phyloP scores from a whole-genome alignment of 2,888 invertebrate genomes.

The Timema podura region DNA sequence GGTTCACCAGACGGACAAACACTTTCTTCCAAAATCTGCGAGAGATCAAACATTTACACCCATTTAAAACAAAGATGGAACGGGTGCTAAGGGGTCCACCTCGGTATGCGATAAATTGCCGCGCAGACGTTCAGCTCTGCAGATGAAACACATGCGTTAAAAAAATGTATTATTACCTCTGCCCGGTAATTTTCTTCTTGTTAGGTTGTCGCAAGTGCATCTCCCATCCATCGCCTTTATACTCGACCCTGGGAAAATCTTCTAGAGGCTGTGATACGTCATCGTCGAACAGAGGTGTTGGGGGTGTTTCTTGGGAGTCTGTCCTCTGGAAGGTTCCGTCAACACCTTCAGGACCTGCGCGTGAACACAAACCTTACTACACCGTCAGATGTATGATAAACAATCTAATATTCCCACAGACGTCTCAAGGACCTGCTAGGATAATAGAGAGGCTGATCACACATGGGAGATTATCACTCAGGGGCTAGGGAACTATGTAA shows the following conservation, averaged over 20 bases:
- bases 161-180: slow-evolving; percentile 50
- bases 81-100: neutral
- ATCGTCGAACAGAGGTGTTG: slow-evolving; percentile 91
- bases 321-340: slow-evolving; percentile 38
- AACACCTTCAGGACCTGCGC: slow-evolving; percentile 24
- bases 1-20: slow-evolving; percentile 73
- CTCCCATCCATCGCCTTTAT: slow-evolving; percentile 87
- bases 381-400: slow-evolving; percentile 5
- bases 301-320: slow-evolving; percentile 73
- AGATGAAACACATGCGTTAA: too few species aligned
- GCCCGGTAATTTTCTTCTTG: slow-evolving; percentile 93
- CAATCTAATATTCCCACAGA: too few species aligned
- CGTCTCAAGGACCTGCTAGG: too few species aligned
- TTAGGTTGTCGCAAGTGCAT: slow-evolving; percentile 93
- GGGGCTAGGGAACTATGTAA: too few species aligned
- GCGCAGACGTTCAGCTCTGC: too few species aligned
- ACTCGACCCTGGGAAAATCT: slow-evolving; percentile 78
- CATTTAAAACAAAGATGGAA: neutral
- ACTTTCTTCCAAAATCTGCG: slow-evolving; percentile 94
- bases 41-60: slow-evolving; percentile 4
- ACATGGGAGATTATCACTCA: too few species aligned
- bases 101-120: neutral
- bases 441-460: too few species aligned
- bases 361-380: neutral
- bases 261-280: slow-evolving; percentile 89